Base-by-base conservation (phyloP, 1,140 invertebrate genomes). In the Phymastichus coffea region DNA sequence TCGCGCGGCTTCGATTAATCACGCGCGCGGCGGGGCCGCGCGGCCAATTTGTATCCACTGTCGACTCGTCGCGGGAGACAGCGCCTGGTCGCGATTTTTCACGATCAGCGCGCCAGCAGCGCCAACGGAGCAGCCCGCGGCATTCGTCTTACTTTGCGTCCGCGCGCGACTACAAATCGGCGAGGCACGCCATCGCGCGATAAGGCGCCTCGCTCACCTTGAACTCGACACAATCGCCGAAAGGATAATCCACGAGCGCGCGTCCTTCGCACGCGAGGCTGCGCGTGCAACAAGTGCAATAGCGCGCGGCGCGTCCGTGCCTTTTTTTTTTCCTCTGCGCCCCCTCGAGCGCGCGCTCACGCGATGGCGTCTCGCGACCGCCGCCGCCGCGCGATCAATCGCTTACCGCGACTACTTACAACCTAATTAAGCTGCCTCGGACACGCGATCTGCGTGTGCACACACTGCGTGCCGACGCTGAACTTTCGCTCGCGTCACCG, bases 231-330 rank as follows among this genome's bases (percentile, higher is more conserved):
- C 7, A 23, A 14, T 4, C 48, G 22, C 2, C 10, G 9, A 3
- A 12, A 3, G 48, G 48, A 23, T 38, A 38, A 37, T 38, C 33
- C 15, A 62, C 38, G 61, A 33, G 44, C 62, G 59, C 46, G 62
- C 64, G 51, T 33, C 52, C 41, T 66, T 59, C 28, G 38, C 47
- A 60, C 61, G 63, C 64, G 59, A 52, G 43, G n/a, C 22, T 6
- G 6, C 28, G 30, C 63, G 65, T 58, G 64, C 64, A 68, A 68
- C 66, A 68, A 68, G 64, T 68, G 38, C 47, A 53, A 63, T 64
- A n/a, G n/a, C n/a, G n/a, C n/a, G n/a, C n/a, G n/a, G n/a, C n/a
- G n/a, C n/a, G n/a, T n/a, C n/a, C n/a, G n/a, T n/a, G n/a, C n/a
- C n/a, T n/a, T n/a, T 64, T 66, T 64, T 65, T 33, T 43, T 30